Evolutionary conservation across 2,113 vertebrate genomes (phyloP), one percentile per base, ranked within the genome.

Genomic region (Peromyscus polionotus): DNA sequence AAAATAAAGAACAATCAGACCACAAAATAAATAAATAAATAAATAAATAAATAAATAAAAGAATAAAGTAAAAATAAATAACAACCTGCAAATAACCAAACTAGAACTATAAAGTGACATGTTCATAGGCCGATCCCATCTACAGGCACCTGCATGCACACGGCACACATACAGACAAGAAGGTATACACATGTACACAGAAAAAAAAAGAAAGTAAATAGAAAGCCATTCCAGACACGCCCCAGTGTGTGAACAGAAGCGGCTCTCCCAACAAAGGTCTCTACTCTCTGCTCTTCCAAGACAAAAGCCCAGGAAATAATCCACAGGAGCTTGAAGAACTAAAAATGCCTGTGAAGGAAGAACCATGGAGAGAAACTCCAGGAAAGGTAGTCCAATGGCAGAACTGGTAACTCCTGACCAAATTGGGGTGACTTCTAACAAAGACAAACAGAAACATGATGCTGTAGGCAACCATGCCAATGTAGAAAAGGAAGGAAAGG

Each of bases 231-330:
- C 81, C 68, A 95, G 39, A 95, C 91, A 90, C 0, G n/a, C 89
- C 83, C 84, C 77, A 95, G 0, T 0, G 45, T 48, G 92, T 97
- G 90, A 96, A 97, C 77, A 95, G 31, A 97, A 97, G 92, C 86
- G 79, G 94, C 59, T 79, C 94, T 92, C 48, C 83, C 36, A 97
- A 93, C 65, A 97, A 94, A 92, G 72, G 42, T 75, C 94, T 85
- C 68, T 72, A 68, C 3, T 4, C 24, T 59, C 86, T 97, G 96
- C 39, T 95, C 81, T 4, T 4, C 68, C 31, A 96, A 93, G 95
- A 94, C 83, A 77, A 98, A 96, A 95, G 93, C 70, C 48, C 42
- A 83, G 13, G 68, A 84, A 93, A 72, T 54, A 63, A 13, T 5
- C 20, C 28, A 65, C 5, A 95, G 68, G 92, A 61, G 10, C 72